Percentiles rank a stretch among this genome's conserved stretches.
These are phyloP conservation scores for Kryphioiulus occultus DNA, from an alignment of 2,888 invertebrate genomes.

Conservation along the genomic window DNA sequence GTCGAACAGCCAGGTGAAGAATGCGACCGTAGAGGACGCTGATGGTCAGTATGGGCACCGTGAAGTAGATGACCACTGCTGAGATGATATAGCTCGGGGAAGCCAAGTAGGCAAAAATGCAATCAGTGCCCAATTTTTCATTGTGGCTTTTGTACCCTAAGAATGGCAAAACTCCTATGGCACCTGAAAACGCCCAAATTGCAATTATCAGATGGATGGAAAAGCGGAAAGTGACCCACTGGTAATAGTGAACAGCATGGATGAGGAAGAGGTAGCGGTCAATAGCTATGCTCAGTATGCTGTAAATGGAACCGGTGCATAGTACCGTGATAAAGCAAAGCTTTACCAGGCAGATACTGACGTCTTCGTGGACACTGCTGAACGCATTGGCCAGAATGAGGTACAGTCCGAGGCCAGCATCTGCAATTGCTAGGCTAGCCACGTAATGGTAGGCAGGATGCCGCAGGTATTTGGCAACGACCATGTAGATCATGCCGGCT, in stretches of 20 bases:
- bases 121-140: neutral
- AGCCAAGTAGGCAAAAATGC: constrained; percentile 20
- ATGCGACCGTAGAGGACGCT: constrained; percentile 45
- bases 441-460: constrained; percentile 48
- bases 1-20: constrained; percentile 42
- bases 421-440: constrained; percentile 44
- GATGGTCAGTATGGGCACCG: constrained; percentile 45
- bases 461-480: neutral
- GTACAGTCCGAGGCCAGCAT: constrained; percentile 45
- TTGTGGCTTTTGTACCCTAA: constrained; percentile 22
- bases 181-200: neutral
- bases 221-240: constrained; percentile 36
- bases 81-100: constrained; percentile 19
- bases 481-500: constrained; percentile 25
- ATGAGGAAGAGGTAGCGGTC: constrained; percentile 48
- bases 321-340: constrained; percentile 37
- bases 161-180: constrained; percentile 43
- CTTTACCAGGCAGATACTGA: neutral
- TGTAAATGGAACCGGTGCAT: constrained; percentile 46
- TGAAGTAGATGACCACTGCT: constrained; percentile 37
- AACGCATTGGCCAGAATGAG: neutral
- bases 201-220: constrained; percentile 24
- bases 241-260: constrained; percentile 45
- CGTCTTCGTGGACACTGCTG: neutral
- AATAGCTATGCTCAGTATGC: constrained; percentile 44